Evolutionary conservation across 2,797 vertebrate species (phyloP).

Genomic region (Hapalemur alaotrensis): DNA sequence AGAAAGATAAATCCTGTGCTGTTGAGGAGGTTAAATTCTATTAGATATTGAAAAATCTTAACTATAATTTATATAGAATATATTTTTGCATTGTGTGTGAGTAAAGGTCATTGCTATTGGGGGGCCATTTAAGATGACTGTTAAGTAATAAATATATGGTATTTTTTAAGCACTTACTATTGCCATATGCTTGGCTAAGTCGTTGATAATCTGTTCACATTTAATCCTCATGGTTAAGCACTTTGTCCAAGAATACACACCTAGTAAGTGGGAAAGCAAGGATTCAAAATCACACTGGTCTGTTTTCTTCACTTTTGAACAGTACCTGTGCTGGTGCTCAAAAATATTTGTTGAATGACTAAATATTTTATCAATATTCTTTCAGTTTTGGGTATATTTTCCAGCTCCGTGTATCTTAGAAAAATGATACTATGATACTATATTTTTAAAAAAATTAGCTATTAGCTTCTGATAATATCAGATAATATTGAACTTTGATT

Average conservation of each 20-base stretch:
- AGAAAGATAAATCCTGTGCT: background rate
- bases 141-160: background rate
- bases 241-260: background rate
- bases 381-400: background rate
- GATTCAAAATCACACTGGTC: background rate
- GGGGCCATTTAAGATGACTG: background rate
- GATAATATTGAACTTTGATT: background rate
- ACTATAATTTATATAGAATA: background rate
- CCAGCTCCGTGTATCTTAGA: background rate
- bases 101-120: background rate
- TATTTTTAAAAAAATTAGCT: too few species aligned
- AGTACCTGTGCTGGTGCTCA: background rate
- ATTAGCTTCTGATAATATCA: background rate
- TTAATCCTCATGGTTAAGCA: background rate
- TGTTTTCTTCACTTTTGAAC: background rate
- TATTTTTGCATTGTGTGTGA: background rate
- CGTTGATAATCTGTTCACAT: background rate
- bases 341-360: background rate
- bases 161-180: background rate
- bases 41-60: background rate
- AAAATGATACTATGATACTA: background rate
- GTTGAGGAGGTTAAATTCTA: background rate
- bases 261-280: background rate
- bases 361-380: slow-evolving; percentile 17
- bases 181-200: background rate